These are phyloP conservation scores for Gymnothorax reevesii DNA, from an alignment of 2,797 vertebrate species.

Conservation along the genomic window DNA sequence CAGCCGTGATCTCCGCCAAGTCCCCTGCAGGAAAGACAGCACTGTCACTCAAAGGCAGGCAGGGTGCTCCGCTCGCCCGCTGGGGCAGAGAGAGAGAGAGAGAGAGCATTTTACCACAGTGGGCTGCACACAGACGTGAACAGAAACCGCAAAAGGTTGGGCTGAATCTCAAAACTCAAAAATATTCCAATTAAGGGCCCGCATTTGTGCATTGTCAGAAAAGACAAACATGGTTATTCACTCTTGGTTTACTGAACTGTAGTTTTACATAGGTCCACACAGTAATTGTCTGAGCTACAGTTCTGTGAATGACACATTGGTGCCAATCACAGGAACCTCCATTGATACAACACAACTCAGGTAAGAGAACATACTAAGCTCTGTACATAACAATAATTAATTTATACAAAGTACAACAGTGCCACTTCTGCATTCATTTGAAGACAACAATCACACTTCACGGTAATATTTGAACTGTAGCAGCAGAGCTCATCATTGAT, in stretches of 20 bases:
- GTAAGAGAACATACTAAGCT: neutral
- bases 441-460: neutral
- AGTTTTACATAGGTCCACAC: neutral
- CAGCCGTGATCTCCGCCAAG: slow-evolving; percentile 71
- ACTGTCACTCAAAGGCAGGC: neutral
- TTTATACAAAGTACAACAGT: neutral
- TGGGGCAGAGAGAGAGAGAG: neutral
- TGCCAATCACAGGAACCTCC: neutral
- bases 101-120: neutral
- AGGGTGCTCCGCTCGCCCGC: neutral
- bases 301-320: neutral
- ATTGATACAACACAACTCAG: neutral
- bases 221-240: neutral
- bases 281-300: neutral
- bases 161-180: neutral
- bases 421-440: neutral
- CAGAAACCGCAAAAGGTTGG: neutral
- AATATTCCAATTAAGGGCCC: neutral
- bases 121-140: neutral
- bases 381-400: neutral
- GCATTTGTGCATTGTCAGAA: neutral
- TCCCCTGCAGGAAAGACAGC: slow-evolving; percentile 57
- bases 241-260: neutral
- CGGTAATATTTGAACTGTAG: neutral
- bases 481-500: neutral